These are phyloP conservation scores for Metopia argyrocephala DNA, from an alignment of 2,888 invertebrate genomes.

Conservation along the genomic window DNA sequence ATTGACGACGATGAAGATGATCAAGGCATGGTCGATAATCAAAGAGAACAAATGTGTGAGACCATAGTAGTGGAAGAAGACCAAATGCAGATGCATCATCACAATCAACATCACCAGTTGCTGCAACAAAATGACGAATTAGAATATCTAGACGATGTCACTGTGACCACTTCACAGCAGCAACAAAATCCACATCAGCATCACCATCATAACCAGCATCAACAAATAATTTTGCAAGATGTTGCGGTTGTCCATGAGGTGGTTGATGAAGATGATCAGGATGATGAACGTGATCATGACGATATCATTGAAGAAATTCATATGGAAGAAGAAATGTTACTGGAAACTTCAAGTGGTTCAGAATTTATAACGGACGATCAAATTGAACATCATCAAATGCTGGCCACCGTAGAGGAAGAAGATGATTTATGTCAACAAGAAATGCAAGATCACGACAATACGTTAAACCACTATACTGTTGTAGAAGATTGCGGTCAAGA, in stretches of 20 bases:
- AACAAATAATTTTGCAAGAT: constrained; percentile 63
- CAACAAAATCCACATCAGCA: constrained; percentile 49
- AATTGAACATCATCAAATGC: constrained; percentile 67
- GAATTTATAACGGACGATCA: constrained; percentile 71
- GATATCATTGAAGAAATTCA: constrained; percentile 75
- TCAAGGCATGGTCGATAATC: constrained; percentile 43
- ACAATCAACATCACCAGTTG: constrained; percentile 46
- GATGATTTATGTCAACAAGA: constrained; percentile 64
- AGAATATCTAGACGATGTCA: constrained; percentile 75
- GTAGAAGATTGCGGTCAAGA: constrained; percentile 70
- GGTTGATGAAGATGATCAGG: constrained; percentile 66
- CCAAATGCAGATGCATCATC: constrained; percentile 66
- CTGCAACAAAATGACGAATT: constrained; percentile 69
- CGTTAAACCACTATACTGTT: constrained; percentile 71
- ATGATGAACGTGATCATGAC: constrained; percentile 71
- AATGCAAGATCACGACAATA: constrained; percentile 69
- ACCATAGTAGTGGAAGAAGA: constrained; percentile 75
- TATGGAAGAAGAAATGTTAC: constrained; percentile 73
- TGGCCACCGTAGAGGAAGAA: constrained; percentile 67
- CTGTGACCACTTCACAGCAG: constrained; percentile 69
- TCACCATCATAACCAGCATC: constrained; percentile 66
- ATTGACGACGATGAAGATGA: constrained; percentile 74
- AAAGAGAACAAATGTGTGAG: constrained; percentile 72
- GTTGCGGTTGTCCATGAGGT: constrained; percentile 67
- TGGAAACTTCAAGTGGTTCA: constrained; percentile 64